These are phyloP conservation scores for Pandion haliaetus DNA, from an alignment of 2,113 vertebrate species.

Conservation along the genomic window DNA sequence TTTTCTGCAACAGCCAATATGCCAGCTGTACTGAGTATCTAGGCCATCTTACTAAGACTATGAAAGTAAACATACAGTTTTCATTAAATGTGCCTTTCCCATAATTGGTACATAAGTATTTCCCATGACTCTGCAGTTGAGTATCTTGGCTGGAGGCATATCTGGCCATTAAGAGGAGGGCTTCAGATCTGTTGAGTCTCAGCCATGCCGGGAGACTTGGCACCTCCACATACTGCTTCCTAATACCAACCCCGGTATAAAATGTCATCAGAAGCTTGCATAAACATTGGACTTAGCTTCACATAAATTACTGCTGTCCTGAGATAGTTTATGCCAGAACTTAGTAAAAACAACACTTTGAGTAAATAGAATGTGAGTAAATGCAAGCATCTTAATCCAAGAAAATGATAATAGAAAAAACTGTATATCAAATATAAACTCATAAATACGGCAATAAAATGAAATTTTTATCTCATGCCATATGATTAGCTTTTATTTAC, in stretches of 20 bases:
- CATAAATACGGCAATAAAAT: conserved; percentile 67
- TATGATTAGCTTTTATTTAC: conserved; percentile 55
- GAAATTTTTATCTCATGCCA: conserved; percentile 53
- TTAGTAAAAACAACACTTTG: conserved; percentile 77
- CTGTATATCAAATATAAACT: conserved; percentile 63
- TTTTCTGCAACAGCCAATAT: conserved; percentile 54
- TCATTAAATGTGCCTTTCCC: conserved; percentile 77
- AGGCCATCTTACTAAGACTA: conserved; percentile 67
- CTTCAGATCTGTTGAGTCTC: conserved; percentile 74
- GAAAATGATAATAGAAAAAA: conserved; percentile 63
- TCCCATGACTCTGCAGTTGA: conserved; percentile 80
- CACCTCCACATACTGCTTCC: conserved; percentile 76
- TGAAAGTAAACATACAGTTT: conserved; percentile 76
- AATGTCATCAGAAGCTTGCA: conserved; percentile 84
- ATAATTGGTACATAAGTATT: conserved; percentile 76
- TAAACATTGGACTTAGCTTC: conserved; percentile 83
- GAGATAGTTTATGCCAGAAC: conserved; percentile 76
- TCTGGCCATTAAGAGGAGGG: conserved; percentile 75
- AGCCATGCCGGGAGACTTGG: conserved; percentile 76
- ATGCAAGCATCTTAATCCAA: conserved; percentile 74
- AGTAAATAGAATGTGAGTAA: conserved; percentile 77
- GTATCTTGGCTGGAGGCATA: conserved; percentile 75
- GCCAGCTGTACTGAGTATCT: conserved; percentile 61
- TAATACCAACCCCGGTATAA: conserved; percentile 77
- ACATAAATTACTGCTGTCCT: conserved; percentile 83